Evolutionary conservation across 2,113 vertebrate genomes (phyloP).

Genomic region (Saccopteryx leptura): DNA sequence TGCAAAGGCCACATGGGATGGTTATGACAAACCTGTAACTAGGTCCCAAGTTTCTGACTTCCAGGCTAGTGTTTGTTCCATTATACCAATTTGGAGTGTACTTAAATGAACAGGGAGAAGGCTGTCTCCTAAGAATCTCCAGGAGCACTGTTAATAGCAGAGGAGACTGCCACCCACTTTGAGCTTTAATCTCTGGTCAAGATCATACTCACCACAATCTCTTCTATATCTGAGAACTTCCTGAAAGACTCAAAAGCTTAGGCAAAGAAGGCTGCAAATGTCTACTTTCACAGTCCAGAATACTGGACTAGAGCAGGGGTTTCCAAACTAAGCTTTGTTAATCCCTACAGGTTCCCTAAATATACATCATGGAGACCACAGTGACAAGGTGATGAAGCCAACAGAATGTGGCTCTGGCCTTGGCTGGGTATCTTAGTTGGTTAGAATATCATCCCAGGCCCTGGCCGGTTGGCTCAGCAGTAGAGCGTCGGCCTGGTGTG

Average conservation of each 20-base stretch:
- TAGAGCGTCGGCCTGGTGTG: no score
- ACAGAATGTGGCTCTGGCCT: neutral
- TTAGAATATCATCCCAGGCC: no score
- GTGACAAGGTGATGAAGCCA: slow-evolving; percentile 4
- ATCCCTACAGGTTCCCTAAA: neutral
- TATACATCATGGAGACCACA: neutral
- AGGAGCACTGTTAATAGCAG: neutral
- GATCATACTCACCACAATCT: neutral
- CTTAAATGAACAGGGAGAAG: neutral
- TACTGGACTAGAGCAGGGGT: slow-evolving; percentile 31
- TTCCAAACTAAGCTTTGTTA: slow-evolving; percentile 62
- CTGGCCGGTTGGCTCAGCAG: no score
- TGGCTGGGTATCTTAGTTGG: no score
- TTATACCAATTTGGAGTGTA: neutral
- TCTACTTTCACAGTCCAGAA: slow-evolving; percentile 30
- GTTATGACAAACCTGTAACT: slow-evolving; percentile 33
- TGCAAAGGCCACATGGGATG: neutral
- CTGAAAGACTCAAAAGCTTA: slow-evolving; percentile 52
- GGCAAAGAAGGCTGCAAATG: neutral
- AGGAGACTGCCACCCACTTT: neutral
- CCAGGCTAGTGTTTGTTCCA: neutral
- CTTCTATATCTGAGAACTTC: slow-evolving; percentile 11
- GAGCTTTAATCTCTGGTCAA: slow-evolving; percentile 1
- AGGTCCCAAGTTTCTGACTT: slow-evolving; percentile 31
- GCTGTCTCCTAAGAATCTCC: neutral